Conservation (phyloP, 2,113 vertebrate species). For the Triplophysa tibetana region DNA sequence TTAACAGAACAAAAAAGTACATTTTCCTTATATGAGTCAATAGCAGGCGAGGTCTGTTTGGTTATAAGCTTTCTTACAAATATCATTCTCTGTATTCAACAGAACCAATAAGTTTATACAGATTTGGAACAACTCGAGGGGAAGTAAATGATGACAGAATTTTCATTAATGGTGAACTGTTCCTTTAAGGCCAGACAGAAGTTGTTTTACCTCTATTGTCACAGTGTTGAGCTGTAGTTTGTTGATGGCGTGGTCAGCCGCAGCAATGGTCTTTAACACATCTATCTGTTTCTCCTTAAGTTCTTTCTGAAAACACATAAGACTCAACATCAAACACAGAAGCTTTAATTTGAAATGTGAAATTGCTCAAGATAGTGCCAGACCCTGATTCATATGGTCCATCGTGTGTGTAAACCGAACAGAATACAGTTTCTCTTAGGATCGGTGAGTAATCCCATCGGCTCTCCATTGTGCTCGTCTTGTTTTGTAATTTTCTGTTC, state of each 20-base stretch:
- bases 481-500: neutral
- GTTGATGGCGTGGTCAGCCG: constrained; percentile 79
- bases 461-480: neutral
- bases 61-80: too few species aligned
- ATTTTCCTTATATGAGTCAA: too few species aligned
- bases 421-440: neutral
- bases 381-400: too few species aligned
- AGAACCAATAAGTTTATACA: too few species aligned
- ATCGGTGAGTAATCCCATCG: neutral
- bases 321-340: neutral
- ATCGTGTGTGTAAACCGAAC: too few species aligned
- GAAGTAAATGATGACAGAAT: too few species aligned
- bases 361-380: neutral
- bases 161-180: too few species aligned
- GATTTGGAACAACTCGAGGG: too few species aligned
- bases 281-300: constrained; percentile 68
- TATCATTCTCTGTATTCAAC: too few species aligned
- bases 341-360: neutral
- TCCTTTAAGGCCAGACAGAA: too few species aligned
- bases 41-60: too few species aligned
- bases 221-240: constrained; percentile 80
- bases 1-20: too few species aligned
- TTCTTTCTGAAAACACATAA: constrained; percentile 67
- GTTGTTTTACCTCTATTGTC: constrained; percentile 74
- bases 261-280: constrained; percentile 70